phyloP scores from a whole-genome alignment of 2,888 invertebrate species.

The Trissolcus brochymenae region DNA sequence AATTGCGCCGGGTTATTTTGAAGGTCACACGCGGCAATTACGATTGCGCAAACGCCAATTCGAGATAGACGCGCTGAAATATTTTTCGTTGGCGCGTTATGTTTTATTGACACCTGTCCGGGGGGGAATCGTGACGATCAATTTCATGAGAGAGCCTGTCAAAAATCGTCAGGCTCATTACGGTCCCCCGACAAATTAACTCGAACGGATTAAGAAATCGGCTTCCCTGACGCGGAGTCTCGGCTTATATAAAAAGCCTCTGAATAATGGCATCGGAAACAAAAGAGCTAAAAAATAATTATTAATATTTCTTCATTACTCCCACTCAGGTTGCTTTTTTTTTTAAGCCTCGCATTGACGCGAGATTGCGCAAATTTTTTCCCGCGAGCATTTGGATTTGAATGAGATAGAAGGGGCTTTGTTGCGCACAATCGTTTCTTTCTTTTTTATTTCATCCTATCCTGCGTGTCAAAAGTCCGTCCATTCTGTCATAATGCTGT shows the following conservation, averaged over 20 bases:
- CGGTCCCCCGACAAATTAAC: no score
- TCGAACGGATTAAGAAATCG: no score
- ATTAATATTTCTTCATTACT: conserved; percentile 7
- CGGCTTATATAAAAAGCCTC: no score
- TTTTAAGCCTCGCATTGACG: conserved; percentile 29
- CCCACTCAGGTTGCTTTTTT: conserved; percentile 7
- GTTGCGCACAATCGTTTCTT: conserved; percentile 16
- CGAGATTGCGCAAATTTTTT: conserved; percentile 43
- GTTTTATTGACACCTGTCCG: conserved; percentile 34
- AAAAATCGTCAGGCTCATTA: no score
- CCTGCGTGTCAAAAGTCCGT: no score
- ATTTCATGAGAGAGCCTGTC: not conserved
- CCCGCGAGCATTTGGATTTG: conserved; percentile 46
- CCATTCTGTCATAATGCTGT: no score
- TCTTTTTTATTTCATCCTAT: conserved; percentile 1
- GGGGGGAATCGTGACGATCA: conserved; percentile 20
- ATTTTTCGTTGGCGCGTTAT: conserved; percentile 11
- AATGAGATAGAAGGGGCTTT: conserved; percentile 36
- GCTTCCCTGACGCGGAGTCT: no score
- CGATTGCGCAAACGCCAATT: conserved; percentile 1
- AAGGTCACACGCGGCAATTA: conserved; percentile 26
- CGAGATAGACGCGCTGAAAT: not conserved
- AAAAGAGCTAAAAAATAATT: conserved; percentile 6
- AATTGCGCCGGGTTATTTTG: conserved; percentile 20
- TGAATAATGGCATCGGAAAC: not conserved